These are phyloP conservation scores for Hydraecia micacea DNA, from an alignment of 2,888 invertebrate genomes.

Conservation along the genomic window DNA sequence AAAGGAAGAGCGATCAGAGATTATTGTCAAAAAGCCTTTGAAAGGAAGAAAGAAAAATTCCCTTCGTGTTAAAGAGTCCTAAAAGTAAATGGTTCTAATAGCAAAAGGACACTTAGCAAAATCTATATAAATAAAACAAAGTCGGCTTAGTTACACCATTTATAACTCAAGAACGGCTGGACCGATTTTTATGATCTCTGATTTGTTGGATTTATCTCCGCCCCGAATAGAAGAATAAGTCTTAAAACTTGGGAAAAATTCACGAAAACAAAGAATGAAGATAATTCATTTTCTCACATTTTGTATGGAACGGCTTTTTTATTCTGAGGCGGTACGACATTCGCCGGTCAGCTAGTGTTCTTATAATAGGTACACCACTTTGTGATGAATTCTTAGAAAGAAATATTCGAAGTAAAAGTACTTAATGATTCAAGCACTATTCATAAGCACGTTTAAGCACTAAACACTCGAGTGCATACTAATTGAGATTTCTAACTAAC, in stretches of 20 bases:
- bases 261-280: background rate
- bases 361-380: background rate
- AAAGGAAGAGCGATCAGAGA: background rate
- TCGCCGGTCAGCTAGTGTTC: background rate
- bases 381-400: background rate
- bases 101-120: background rate
- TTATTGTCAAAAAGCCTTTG: background rate
- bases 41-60: background rate
- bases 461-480: conserved; percentile 15
- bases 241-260: rapidly evolving
- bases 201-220: too few species aligned
- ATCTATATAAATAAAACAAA: background rate
- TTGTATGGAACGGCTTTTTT: background rate
- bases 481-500: conserved; percentile 11
- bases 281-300: background rate
- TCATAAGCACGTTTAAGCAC: conserved; percentile 35
- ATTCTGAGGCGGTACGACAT: background rate
- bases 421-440: conserved; percentile 19
- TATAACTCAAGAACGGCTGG: background rate
- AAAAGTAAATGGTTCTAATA: background rate
- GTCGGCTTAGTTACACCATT: background rate
- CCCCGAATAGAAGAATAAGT: background rate
- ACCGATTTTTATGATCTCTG: background rate
- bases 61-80: background rate
- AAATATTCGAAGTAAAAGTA: conserved; percentile 10